These are phyloP conservation scores for Tarsius wallacei DNA, from an alignment of 2,797 vertebrate genomes.

Conservation along the genomic window DNA sequence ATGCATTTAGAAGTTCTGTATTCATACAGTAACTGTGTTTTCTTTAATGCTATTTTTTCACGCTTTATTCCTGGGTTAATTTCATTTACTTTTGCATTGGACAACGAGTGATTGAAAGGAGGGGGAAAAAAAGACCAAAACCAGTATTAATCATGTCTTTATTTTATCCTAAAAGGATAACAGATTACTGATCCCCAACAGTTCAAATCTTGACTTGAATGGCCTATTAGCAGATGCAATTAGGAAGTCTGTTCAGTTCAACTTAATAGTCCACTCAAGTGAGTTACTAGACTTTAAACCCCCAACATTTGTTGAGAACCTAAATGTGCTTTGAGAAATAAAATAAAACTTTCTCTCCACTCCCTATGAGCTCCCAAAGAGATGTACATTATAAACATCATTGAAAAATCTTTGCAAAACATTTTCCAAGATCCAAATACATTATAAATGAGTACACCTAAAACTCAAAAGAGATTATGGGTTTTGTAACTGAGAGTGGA, in stretches of 20 bases:
- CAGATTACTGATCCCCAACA: neutral
- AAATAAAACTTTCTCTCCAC: neutral
- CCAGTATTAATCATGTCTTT: slow-evolving; percentile 20
- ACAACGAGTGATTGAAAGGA: neutral
- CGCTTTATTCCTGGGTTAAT: neutral
- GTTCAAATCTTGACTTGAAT: neutral
- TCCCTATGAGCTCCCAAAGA: neutral
- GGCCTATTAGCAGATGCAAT: neutral
- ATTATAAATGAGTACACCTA: neutral
- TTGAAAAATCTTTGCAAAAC: neutral
- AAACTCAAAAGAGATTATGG: neutral
- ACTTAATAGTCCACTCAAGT: neutral
- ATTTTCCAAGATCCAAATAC: neutral
- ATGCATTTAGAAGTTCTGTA: neutral
- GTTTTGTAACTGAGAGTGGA: neutral
- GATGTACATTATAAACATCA: neutral
- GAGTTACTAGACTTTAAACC: neutral
- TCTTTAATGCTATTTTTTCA: neutral
- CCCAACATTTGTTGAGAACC: neutral
- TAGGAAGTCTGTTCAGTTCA: neutral
- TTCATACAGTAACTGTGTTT: neutral
- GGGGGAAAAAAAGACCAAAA: neutral
- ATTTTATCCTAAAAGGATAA: neutral
- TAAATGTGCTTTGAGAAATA: slow-evolving; percentile 7
- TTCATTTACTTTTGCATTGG: neutral